These are phyloP conservation scores for Rhombomys opimus DNA, from an alignment of 2,113 vertebrate species.

Conservation along the genomic window DNA sequence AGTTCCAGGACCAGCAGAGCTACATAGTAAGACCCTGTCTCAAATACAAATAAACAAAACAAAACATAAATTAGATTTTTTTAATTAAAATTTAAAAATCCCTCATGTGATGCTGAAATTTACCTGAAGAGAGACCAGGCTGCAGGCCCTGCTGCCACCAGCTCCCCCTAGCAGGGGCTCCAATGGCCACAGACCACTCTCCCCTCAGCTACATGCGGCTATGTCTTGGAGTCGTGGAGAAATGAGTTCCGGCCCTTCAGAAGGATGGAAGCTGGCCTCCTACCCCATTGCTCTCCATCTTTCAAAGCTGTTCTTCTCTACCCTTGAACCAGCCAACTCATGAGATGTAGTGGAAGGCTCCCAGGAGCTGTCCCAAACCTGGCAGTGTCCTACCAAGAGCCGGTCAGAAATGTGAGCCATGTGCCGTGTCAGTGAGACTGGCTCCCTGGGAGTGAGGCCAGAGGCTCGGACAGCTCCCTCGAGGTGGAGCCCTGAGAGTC, in stretches of 20 bases:
- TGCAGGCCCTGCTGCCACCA: background rate
- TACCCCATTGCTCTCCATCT: background rate
- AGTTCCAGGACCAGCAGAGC: background rate
- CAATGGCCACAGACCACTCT: background rate
- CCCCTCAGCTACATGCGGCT: no score
- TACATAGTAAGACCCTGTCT: background rate
- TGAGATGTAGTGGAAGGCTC: accelerated
- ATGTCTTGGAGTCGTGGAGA: background rate
- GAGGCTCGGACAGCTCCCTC: no score
- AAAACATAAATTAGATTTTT: background rate
- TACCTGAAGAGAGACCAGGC: background rate
- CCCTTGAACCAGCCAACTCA: background rate
- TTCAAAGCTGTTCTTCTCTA: background rate
- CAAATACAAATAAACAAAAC: background rate
- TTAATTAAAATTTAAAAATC: background rate
- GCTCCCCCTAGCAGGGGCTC: no score
- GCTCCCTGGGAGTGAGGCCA: background rate
- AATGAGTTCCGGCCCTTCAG: background rate
- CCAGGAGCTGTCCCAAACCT: background rate
- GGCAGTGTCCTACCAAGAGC: background rate
- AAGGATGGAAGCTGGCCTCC: background rate
- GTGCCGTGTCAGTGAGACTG: accelerated
- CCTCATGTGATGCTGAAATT: background rate
- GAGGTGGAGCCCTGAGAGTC: no score
- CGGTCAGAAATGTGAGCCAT: accelerated